These are phyloP conservation scores for Megaceryle alcyon DNA, from an alignment of 2,797 vertebrate species.

Conservation along the genomic window DNA sequence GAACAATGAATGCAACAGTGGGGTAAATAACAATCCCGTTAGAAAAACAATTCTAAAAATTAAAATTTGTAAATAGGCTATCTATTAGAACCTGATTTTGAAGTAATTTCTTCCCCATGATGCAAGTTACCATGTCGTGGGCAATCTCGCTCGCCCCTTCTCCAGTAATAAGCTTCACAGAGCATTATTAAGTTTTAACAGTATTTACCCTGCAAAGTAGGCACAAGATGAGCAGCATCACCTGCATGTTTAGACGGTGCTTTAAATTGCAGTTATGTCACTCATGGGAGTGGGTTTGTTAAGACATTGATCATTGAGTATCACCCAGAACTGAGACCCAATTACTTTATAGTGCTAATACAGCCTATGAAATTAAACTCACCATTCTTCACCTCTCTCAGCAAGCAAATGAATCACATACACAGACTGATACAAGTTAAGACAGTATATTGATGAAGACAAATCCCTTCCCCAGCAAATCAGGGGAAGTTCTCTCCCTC, in stretches of 20 bases:
- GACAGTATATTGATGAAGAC: background rate
- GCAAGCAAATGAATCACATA: background rate
- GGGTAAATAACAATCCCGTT: no score
- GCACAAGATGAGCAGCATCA: background rate
- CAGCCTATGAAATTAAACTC: background rate
- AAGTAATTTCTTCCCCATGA: no score
- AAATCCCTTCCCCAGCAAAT: background rate
- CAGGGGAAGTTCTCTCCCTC: background rate
- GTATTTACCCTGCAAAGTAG: no score
- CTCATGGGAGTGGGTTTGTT: background rate
- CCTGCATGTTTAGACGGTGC: background rate
- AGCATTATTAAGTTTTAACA: no score
- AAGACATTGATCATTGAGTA: background rate
- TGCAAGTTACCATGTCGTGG: no score
- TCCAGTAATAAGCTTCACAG: no score
- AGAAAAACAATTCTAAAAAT: no score
- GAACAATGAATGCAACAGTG: no score
- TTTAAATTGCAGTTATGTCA: background rate
- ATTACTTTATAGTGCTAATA: background rate
- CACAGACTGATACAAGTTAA: background rate
- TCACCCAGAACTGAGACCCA: background rate
- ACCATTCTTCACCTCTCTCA: background rate
- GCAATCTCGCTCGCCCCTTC: no score
- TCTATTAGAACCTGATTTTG: no score
- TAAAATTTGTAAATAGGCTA: no score